Base-by-base conservation (phyloP, 2,797 vertebrate genomes). In the Darevskia mixta region DNA sequence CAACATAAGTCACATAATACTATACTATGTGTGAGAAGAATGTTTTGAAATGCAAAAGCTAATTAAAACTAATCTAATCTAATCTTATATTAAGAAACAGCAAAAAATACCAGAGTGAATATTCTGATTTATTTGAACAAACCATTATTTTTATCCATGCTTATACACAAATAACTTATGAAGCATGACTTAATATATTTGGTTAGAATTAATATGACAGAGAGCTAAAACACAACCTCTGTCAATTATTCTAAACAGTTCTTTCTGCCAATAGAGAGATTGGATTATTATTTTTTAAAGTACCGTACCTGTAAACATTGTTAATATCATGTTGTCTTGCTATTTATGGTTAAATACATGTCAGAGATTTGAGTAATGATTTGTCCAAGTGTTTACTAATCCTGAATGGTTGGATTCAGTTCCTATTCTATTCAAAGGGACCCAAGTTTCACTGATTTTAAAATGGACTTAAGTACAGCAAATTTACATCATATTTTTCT, bases 11-110 rank as follows among this genome's bases (percentile, higher is more conserved):
- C 0, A 0, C 90, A 91, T 86, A 85, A 91, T 95, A 96, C 89
- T 64, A 89, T 89, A 94, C 66, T 85, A 61, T 87, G 83, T 88
- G 83, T 92, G 85, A 87, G 87, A 89, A 93, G 91, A 92, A 89
- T 86, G 83, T 95, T 96, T 96, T 96, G 96, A 96, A 96, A 95
- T 96, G 94, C 94, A 96, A 95, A 96, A 92, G 41, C 82, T 88
- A 93, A 96, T 96, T 95, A 95, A 95, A 95, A 96, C 96, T 94
- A 93, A 95, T 94, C 85, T 94, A 93, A 95, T 94, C 85, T 76
- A 78, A 75, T 87, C 66, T 89, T 95, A 87, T 95, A 95, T 95
- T 92, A 89, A 90, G 93, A 85, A 79, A 89, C 79, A 89, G 90
- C 83, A 79, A 58, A 91, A 93, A 87, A 81, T 3, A 88, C 8